Percentiles rank a stretch among this genome's conserved stretches.
Conservation (phyloP, 2,113 vertebrate genomes). For the Sula dactylatra region DNA sequence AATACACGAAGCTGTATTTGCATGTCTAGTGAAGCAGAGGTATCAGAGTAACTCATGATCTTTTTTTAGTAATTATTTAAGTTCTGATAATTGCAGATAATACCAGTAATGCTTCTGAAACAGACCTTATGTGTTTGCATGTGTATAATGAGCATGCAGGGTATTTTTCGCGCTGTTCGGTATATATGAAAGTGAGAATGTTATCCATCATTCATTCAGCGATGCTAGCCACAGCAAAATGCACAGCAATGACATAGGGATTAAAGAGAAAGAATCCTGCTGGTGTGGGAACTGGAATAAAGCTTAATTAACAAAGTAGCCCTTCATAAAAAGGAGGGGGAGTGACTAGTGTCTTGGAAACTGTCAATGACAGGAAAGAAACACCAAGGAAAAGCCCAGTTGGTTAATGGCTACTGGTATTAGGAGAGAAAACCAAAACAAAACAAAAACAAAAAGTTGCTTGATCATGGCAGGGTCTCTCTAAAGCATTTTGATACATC, state of each 20-base stretch:
- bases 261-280: neutral
- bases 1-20: neutral
- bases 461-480: neutral
- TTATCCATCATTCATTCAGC: neutral
- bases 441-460: conserved; percentile 34
- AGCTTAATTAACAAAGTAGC: conserved; percentile 37
- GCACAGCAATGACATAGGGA: neutral
- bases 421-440: neutral
- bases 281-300: conserved; percentile 23
- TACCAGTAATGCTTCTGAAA: neutral
- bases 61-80: neutral
- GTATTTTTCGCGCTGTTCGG: neutral
- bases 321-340: neutral
- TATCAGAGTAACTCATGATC: neutral
- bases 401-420: neutral
- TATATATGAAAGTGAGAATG: neutral
- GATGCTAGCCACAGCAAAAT: neutral
- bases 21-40: neutral
- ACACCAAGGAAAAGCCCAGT: neutral
- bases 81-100: neutral
- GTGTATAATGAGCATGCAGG: neutral
- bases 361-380: conserved; percentile 15
- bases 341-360: neutral
- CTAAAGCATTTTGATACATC: neutral
- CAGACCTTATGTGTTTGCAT: neutral